Base-by-base conservation (phyloP, 2,113 vertebrate species). In the Spizaetus ornatus region DNA sequence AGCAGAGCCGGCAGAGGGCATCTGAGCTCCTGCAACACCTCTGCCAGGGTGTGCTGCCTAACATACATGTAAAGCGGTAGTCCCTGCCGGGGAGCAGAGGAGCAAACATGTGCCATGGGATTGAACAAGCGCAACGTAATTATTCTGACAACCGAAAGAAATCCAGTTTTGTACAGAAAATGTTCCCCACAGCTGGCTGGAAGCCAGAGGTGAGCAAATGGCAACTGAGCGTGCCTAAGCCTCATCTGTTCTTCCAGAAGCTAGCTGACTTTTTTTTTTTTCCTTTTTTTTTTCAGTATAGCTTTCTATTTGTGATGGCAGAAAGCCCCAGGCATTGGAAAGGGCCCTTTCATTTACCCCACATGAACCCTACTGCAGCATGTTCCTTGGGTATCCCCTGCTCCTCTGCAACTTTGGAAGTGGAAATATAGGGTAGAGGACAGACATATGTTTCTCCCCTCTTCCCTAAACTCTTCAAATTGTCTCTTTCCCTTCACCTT, bases 71-170 rank as follows among this genome's bases (percentile, higher is more conserved):
- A 11, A 43, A 50, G 31, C 17, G 0, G 56, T 27, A 11, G 15
- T 43, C 45, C 6, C 27, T 3, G 50, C 26, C 26, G 45, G 74
- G 83, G 31, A 71, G 55, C 21, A 0, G 72, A 31, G 74, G n/a
- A 85, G 74, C 88, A 45, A 42, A 27, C 81, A 3, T 13, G 87
- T 18, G 86, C 92, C 73, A 7, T 55, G 90, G 58, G 32, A 74
- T 79, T 71, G 72, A 94, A 76, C 65, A 18, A 88, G 89, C 87
- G 38, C 72, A 16, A 48, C 87, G 19, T 67, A 95, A 97, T 97
- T 42, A 67, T 91, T 91, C 87, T 91, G 96, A 95, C 97, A 97
- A 76, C 27, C 95, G 43, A 58, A 74, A 90, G 82, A 93, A 96
- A 96, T 89, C 82, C 89, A 65, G 52, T 86, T 96, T 92, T 72